Base-by-base conservation (phyloP, 92 coral and sea anemone species). In the Porites rus region DNA sequence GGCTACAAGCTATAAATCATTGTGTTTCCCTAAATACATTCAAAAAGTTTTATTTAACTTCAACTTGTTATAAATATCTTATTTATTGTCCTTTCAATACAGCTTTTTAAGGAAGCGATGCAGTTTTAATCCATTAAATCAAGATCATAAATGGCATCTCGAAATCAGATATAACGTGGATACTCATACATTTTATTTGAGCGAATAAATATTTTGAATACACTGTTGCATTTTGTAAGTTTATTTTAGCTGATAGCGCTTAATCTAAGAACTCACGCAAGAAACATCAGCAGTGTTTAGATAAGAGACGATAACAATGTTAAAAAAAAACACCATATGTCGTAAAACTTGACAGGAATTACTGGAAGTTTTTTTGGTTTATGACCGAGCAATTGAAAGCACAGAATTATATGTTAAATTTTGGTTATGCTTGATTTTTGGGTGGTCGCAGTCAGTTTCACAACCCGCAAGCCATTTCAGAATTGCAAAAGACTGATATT, bases 271-370 rank as follows among this genome's bases (percentile, higher is more conserved):
- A 31, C 65, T 65, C 72, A 16, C 73, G 51, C 64, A 51, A 21
- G 21, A 25, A 46, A 81, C 56, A 54, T 72, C 28, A 56, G 69
- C 68, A 43, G 71, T 70, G 86, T 81, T 81, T 69, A 72, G 86
- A 69, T 69, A 81, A 81, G 77, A 66, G 58, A 31, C 24, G 77
- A 79, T 66, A 69, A 81, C 58, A 64, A 76, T 69, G 65, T 13
- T 69, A 68, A 56, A 67, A 61, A 81, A 83, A 81, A 73, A 83
- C 78, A 83, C 64, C 80, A 74, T 73, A 61, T 83, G 80, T 61
- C 87, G 51, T 10, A 73, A 81, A 8, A 59, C 63, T 51, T 83
- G 87, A 83, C 79, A 46, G 73, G 22, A 83, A 73, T 22, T 60
- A 72, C 66, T 62, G 24, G 79, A 60, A 83, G 61, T 83, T 60